Evolutionary conservation across 2,888 invertebrate genomes (phyloP).

Genomic region (Volucella bombylans): DNA sequence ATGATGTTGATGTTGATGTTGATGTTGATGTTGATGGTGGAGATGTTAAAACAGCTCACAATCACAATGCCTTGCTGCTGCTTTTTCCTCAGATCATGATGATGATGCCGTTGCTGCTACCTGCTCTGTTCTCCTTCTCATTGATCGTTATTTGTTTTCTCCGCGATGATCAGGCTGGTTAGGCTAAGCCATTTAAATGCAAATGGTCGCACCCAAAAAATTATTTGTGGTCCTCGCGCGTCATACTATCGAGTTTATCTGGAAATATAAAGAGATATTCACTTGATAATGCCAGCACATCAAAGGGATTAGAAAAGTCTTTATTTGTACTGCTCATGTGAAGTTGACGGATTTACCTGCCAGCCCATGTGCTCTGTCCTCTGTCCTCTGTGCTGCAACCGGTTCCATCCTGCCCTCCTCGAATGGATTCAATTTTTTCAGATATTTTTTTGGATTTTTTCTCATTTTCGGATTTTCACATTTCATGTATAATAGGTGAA

Average conservation of each 20-base stretch:
- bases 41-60: slow-evolving; percentile 41
- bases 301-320: slow-evolving; percentile 70
- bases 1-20: slow-evolving; percentile 11
- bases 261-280: slow-evolving; percentile 64
- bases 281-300: slow-evolving; percentile 67
- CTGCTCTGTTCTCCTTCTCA: slow-evolving; percentile 62
- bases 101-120: slow-evolving; percentile 60
- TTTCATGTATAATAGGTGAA: slow-evolving; percentile 42
- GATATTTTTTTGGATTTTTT: background rate
- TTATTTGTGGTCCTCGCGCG: slow-evolving; percentile 46
- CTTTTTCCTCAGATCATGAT: slow-evolving; percentile 12
- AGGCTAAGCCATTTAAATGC: slow-evolving; percentile 60
- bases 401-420: slow-evolving; percentile 36
- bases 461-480: slow-evolving; percentile 16
- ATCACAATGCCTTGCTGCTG: slow-evolving; percentile 18
- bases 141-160: slow-evolving; percentile 59
- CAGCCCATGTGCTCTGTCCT: slow-evolving; percentile 4
- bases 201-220: slow-evolving; percentile 59
- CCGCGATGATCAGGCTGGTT: slow-evolving; percentile 32
- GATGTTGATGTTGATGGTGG: slow-evolving; percentile 3
- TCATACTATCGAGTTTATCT: slow-evolving; percentile 59
- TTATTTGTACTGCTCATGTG: slow-evolving; percentile 47
- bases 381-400: slow-evolving; percentile 33
- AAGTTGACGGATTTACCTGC: slow-evolving; percentile 54
- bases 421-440: slow-evolving; percentile 10